phyloP scores from a whole-genome alignment of 2,888 invertebrate genomes.

The Lasioglossum oenotherae region DNA sequence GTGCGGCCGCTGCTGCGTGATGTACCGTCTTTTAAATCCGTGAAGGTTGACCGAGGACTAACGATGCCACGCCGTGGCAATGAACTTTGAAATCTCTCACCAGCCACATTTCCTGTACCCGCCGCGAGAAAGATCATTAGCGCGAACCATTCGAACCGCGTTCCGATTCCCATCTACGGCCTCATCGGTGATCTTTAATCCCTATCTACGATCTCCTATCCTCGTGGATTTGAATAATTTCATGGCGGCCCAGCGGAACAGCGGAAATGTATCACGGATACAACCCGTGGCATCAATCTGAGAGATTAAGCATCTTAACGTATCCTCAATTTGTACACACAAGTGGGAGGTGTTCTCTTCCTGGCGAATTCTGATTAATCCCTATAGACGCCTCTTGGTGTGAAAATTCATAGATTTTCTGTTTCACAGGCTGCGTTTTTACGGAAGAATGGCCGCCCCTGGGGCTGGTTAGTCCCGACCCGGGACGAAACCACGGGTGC shows the following conservation, averaged over 20 bases:
- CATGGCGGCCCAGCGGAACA: conserved; percentile 35
- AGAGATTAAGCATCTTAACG: not conserved
- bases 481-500: conserved; percentile 62
- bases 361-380: not conserved
- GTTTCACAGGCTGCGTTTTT: too few relatives aligned
- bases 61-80: conserved; percentile 57
- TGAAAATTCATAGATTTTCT: not conserved
- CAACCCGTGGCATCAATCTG: conserved; percentile 12
- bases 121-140: conserved; percentile 62
- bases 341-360: not conserved
- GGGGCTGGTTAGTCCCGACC: conserved; percentile 41
- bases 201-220: conserved; percentile 52
- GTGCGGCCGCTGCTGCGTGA: conserved; percentile 35
- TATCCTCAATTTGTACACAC: not conserved
- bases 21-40: conserved; percentile 60
- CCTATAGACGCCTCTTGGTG: not conserved
- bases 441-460: conserved; percentile 14
- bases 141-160: conserved; percentile 51
- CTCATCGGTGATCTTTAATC: conserved; percentile 50
- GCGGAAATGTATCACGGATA: conserved; percentile 24
- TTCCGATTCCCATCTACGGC: conserved; percentile 35
- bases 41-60: conserved; percentile 58
- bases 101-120: conserved; percentile 59
- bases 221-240: conserved; percentile 55
- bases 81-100: conserved; percentile 50